Conservation (phyloP, 2,888 invertebrate species). For the Cosmopolites sordidus region DNA sequence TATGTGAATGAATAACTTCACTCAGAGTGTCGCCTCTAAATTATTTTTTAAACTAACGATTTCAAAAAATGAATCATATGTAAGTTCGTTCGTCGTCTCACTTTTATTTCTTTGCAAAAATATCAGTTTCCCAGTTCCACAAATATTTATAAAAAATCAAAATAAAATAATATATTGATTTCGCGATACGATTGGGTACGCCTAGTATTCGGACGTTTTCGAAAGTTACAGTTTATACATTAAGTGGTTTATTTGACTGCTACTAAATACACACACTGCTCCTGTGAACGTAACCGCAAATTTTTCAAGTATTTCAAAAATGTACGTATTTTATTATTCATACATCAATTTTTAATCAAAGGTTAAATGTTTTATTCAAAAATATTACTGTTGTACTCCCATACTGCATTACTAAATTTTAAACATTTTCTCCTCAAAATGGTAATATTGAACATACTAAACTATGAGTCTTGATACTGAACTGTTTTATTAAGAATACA, state of each 20-base stretch:
- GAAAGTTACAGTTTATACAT: background rate
- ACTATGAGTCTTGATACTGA: too few species aligned
- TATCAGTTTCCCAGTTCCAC: background rate
- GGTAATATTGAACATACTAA: too few species aligned
- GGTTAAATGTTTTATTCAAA: too few species aligned
- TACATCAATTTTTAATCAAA: too few species aligned
- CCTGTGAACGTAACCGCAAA: slow-evolving; percentile 43
- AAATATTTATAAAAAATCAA: slow-evolving; percentile 6
- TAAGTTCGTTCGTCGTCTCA: too few species aligned
- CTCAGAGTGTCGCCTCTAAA: background rate
- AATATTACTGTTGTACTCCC: too few species aligned
- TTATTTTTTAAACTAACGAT: background rate
- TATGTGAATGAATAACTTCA: background rate
- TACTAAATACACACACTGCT: slow-evolving; percentile 38
- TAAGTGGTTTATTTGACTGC: too few species aligned
- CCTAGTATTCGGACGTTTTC: slow-evolving; percentile 48
- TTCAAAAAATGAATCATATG: too few species aligned
- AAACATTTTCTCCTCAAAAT: too few species aligned
- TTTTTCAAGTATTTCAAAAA: background rate
- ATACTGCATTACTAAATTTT: too few species aligned
- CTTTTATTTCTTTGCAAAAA: background rate
- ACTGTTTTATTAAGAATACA: too few species aligned
- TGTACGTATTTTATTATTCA: too few species aligned
- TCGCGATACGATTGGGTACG: slow-evolving; percentile 40
- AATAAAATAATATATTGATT: slow-evolving; percentile 13